A percentile compares a stretch with the other conserved stretches of the same genome.
Evolutionary conservation across 2,797 vertebrate species (phyloP).

Genomic region (Novumbra hubbsi): DNA sequence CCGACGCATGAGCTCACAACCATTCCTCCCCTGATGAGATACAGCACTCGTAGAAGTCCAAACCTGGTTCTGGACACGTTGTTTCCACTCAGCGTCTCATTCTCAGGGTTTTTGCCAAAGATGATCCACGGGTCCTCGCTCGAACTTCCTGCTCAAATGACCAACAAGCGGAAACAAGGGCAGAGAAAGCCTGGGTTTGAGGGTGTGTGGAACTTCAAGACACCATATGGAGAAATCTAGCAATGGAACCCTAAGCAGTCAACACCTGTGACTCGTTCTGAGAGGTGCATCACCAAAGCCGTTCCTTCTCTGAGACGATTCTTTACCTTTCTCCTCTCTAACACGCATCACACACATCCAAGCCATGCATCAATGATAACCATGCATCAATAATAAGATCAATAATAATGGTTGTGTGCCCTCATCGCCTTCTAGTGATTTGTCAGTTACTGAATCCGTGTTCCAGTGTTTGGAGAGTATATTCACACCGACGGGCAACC

Average conservation of each 20-base stretch:
- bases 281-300: background rate
- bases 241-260: too few species aligned
- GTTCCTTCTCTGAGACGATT: background rate
- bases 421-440: slow-evolving; percentile 13
- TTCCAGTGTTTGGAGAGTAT: background rate
- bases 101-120: background rate
- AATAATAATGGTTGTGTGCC: background rate
- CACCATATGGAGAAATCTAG: background rate
- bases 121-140: background rate
- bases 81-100: too few species aligned
- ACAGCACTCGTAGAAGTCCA: too few species aligned
- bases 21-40: background rate
- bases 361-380: background rate
- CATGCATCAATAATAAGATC: background rate
- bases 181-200: background rate
- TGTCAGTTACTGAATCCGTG: slow-evolving; percentile 15
- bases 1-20: background rate
- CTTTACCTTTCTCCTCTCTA: background rate
- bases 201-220: background rate
- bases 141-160: background rate
- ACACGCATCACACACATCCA: background rate
- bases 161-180: background rate
- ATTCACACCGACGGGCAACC: background rate
- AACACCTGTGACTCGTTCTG: background rate
- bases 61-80: too few species aligned